phyloP scores from a whole-genome alignment of 2,113 vertebrate genomes.

The Neomonachus schauinslandi region DNA sequence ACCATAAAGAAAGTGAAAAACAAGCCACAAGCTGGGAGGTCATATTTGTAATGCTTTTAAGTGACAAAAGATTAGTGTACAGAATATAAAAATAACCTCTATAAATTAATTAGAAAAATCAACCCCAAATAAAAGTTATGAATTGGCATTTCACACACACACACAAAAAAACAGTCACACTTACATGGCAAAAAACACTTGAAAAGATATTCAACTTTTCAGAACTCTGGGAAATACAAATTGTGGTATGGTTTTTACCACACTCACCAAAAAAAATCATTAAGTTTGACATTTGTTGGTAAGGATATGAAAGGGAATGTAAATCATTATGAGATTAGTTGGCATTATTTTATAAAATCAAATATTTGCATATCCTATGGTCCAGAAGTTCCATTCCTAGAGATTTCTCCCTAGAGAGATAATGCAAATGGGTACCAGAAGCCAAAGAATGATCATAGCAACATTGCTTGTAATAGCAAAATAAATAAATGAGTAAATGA shows the following conservation, averaged over 20 bases:
- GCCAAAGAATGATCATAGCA: background rate
- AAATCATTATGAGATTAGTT: background rate
- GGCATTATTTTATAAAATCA: background rate
- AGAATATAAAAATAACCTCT: background rate
- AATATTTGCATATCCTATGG: background rate
- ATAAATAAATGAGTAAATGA: background rate
- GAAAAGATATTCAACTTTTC: background rate
- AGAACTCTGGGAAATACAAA: background rate
- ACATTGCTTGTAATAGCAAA: background rate
- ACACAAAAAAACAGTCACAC: background rate
- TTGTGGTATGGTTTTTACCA: background rate
- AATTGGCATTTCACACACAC: background rate
- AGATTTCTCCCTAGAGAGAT: background rate
- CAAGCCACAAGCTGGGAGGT: background rate
- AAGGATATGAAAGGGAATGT: background rate
- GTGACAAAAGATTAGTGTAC: background rate
- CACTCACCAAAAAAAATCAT: background rate
- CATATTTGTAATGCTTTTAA: background rate
- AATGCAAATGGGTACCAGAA: background rate
- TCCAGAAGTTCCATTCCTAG: background rate
- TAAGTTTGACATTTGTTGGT: background rate
- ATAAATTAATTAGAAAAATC: constrained; percentile 9
- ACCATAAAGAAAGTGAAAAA: background rate
- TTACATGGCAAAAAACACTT: background rate
- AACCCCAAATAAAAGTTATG: background rate